phyloP scores from a whole-genome alignment of 2,888 invertebrate species.

The Cataglyphis rosenhaueri region DNA sequence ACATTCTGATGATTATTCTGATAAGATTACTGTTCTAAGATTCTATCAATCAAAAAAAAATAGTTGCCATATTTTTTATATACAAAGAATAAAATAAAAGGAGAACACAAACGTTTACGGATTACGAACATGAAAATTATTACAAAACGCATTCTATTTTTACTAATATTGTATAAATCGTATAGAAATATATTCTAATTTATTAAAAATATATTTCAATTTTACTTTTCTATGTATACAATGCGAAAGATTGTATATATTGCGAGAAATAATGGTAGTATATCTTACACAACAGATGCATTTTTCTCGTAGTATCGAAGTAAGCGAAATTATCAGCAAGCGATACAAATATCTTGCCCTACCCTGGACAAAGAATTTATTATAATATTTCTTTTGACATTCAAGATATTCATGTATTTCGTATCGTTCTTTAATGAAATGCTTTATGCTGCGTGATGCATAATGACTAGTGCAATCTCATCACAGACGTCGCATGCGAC shows the following conservation, averaged over 20 bases:
- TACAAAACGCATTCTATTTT: constrained; percentile 8
- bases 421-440: background rate
- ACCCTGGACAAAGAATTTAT: background rate
- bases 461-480: constrained; percentile 10
- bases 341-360: background rate
- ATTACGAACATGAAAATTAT: constrained; percentile 14
- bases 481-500: background rate
- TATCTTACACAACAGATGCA: background rate
- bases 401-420: background rate
- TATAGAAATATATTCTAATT: background rate
- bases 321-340: constrained; percentile 6
- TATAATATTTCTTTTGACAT: background rate
- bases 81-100: background rate
- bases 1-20: background rate
- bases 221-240: background rate
- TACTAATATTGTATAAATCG: constrained; percentile 1
- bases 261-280: background rate
- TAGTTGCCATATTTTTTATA: background rate
- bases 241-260: background rate
- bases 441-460: background rate
- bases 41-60: background rate
- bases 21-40: background rate
- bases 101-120: background rate
- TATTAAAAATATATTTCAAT: background rate
- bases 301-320: background rate